Conservation (phyloP, 2,113 vertebrate species). For the Zosterops hypoxanthus region DNA sequence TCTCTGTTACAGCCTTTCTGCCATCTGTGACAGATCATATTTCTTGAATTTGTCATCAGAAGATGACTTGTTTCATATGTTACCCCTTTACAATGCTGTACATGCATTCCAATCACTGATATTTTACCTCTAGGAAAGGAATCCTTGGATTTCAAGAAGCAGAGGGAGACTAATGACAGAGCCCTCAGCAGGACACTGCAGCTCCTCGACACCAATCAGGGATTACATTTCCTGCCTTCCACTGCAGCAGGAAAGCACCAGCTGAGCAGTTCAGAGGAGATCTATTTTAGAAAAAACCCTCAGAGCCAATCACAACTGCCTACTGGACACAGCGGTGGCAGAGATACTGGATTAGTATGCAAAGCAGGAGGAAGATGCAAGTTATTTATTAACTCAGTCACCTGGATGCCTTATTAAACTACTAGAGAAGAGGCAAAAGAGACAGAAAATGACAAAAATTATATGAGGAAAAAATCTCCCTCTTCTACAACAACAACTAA, state of each 20-base stretch:
- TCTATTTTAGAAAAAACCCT: not conserved
- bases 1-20: not conserved
- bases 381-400: not conserved
- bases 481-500: not conserved
- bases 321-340: not conserved
- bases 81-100: not conserved
- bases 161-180: conserved; percentile 38
- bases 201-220: conserved; percentile 41
- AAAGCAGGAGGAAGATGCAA: not conserved
- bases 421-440: not conserved
- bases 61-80: not conserved
- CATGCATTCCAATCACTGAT: not conserved
- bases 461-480: not conserved
- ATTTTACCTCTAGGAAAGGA: conserved; percentile 16
- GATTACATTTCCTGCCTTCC: conserved; percentile 46
- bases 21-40: not conserved
- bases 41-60: not conserved
- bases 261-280: conserved; percentile 31
- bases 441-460: not conserved
- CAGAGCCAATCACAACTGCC: not conserved
- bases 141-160: conserved; percentile 27
- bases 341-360: conserved; percentile 6
- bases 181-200: conserved; percentile 42
- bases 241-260: conserved; percentile 14
- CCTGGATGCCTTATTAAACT: not conserved